Evolutionary conservation across 2,888 invertebrate species (phyloP), one percentile per base, ranked within the genome.

Genomic region (Drosophila ustulata): DNA sequence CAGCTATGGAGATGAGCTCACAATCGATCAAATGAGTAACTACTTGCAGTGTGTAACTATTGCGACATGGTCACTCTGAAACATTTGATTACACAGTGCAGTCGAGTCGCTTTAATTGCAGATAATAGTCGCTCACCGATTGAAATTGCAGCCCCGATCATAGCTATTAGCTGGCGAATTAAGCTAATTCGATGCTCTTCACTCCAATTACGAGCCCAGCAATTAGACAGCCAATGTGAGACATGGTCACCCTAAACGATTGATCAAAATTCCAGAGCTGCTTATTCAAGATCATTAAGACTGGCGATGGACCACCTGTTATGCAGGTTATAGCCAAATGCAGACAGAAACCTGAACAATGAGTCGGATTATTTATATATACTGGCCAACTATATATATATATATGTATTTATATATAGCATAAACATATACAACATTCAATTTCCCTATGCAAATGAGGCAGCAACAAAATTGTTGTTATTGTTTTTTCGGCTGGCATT

Each of bases 361-460:
- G 7, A 32, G 45, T 41, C 25, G n/a, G 39, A 39, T 28, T 71
- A 56, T 47, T 57, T 57, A 65, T 45, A 47, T 25, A 23, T 39
- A 47, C 18, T 18, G 18, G 1, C 18, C 18, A 18, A 18, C 18
- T 30, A 59, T 26, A 13, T 37, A 26, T 13, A 28, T 51, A 5
- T 32, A 41, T 50, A 23, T 28, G n/a, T 55, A 51, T 43, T 34
- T 49, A 47, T 25, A 56, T 45, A 26, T 37, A 55, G 18, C 63
- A 52, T 59, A 59, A 53, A 49, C 56, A 56, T 34, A 46, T 46
- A 68, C 69, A 82, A 61, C 85, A 85, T 78, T 83, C 84, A 83
- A 87, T 83, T 83, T 83, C 83, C 83, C 89, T 81, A 83, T 89
- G 83, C 83, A 83, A 83, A 83, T 83, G 66, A 81, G 28, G 32